Conservation (phyloP, 2,113 vertebrate genomes). For the Alaudala cheleensis region DNA sequence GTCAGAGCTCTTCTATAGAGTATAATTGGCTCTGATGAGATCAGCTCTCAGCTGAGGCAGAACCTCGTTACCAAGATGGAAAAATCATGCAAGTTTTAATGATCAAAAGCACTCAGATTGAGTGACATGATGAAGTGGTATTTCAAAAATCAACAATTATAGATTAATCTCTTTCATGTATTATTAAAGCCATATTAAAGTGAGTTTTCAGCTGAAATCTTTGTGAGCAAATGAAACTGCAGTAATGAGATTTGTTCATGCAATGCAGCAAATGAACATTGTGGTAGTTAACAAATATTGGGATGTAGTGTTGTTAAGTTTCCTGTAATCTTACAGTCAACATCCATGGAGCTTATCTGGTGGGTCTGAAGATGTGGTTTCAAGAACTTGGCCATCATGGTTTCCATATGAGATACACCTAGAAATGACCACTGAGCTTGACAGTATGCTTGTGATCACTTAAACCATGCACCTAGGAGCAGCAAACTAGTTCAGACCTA, state of each 20-base stretch:
- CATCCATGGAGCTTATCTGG: neutral
- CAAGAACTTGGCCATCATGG: neutral
- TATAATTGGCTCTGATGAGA: conserved; percentile 61
- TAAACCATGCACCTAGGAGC: fast-evolving
- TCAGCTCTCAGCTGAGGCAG: conserved; percentile 36
- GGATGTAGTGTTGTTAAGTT: neutral
- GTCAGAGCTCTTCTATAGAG: neutral
- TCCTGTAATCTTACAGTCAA: neutral
- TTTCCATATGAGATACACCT: neutral
- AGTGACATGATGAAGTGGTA: conserved; percentile 48
- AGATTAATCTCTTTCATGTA: conserved; percentile 60
- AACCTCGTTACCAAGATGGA: neutral
- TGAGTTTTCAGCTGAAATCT: conserved; percentile 23
- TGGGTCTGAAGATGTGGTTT: neutral
- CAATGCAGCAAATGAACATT: neutral
- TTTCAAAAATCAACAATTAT: conserved; percentile 56
- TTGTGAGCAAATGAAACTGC: neutral
- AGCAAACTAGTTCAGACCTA: neutral
- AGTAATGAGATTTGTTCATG: neutral
- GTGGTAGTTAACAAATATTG: neutral
- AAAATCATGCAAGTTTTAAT: conserved; percentile 53
- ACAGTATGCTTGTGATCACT: neutral
- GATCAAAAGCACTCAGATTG: conserved; percentile 55
- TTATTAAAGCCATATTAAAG: conserved; percentile 54
- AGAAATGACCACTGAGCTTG: neutral